Evolutionary conservation across 2,888 invertebrate species (phyloP), one percentile per base, ranked within the genome.

Genomic region (Parochlus steinenii): DNA sequence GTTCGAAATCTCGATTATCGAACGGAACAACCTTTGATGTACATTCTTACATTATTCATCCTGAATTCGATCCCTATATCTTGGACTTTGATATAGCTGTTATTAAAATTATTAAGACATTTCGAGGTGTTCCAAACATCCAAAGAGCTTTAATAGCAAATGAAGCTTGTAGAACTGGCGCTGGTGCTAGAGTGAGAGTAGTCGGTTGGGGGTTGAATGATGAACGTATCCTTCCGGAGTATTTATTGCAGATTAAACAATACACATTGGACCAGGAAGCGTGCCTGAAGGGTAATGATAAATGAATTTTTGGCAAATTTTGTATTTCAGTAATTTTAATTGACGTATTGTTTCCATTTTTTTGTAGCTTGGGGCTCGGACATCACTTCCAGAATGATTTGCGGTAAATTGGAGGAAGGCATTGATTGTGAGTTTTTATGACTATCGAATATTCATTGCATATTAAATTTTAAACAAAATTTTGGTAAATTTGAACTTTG

Each of bases 121-220:
- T 36, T 17, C 17, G 12, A 8, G 36, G 36, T 8, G 2, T 24
- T 5, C n/a, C 15, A 2, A 36, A 36, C 16, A 36, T 36, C 6
- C 10, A 25, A n/a, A 29, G 24, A 3, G 29, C 24, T 4, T 8
- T 15, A 7, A 4, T 36, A 14, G 36, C 36, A 1, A 30, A 30
- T 20, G 36, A 36, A 17, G 17, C 12, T 14, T 36, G 36, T 29
- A 4, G 14, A n/a, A 36, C 36, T 15, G 12, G 7, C 11, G 11
- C 22, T 11, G 36, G 36, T 2, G n/a, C 14, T 3, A 5, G 5
- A 8, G 23, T 36, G 16, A 19, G 20, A 2, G 15, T 36, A 8
- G 23, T 24, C 11, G 36, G 36, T 10, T 36, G 36, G 30, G 36
- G 36, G 3, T 2, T 16, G 8, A 30, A 36, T 23, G 36, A 36